Conservation (phyloP, 1,140 invertebrate species). For the Drosophila busckii region DNA sequence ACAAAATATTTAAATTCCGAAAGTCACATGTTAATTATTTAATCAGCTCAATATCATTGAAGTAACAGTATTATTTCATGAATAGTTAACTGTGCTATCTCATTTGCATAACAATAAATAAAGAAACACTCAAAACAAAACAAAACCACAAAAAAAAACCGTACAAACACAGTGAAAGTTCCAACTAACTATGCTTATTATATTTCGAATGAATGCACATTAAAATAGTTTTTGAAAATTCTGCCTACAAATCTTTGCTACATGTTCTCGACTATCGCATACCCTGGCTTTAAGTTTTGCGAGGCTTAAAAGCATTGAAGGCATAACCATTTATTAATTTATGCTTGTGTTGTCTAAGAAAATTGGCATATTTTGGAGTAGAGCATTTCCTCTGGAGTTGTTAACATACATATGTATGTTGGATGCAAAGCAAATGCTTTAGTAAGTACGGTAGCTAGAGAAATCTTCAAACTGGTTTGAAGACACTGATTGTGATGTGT, state of each 20-base stretch:
- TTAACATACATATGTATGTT: too few relatives aligned
- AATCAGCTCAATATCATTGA: conserved; percentile 18
- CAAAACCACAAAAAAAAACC: conserved; percentile 32
- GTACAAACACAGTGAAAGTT: conserved; percentile 30
- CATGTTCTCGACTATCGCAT: too few relatives aligned
- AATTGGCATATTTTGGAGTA: too few relatives aligned
- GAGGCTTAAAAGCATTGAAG: too few relatives aligned
- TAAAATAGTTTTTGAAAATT: conserved; percentile 31
- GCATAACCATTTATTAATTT: too few relatives aligned
- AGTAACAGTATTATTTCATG: conserved; percentile 28
- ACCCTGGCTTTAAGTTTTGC: too few relatives aligned
- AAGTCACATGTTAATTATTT: conserved; percentile 27
- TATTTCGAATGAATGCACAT: conserved; percentile 32
- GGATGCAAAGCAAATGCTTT: too few relatives aligned
- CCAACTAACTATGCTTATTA: conserved; percentile 27
- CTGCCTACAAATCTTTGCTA: too few relatives aligned
- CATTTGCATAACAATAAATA: conserved; percentile 43
- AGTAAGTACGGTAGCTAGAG: conserved; percentile 20
- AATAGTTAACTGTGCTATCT: conserved; percentile 26
- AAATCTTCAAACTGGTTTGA: conserved; percentile 53
- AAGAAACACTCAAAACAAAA: conserved; percentile 18
- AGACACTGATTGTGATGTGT: conserved; percentile 24
- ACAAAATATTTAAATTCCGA: conserved; percentile 7
- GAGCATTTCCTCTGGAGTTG: too few relatives aligned
- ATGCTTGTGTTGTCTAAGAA: too few relatives aligned